phyloP scores from a whole-genome alignment of 1,140 invertebrate genomes.

The Druon quercuslanigerum region DNA sequence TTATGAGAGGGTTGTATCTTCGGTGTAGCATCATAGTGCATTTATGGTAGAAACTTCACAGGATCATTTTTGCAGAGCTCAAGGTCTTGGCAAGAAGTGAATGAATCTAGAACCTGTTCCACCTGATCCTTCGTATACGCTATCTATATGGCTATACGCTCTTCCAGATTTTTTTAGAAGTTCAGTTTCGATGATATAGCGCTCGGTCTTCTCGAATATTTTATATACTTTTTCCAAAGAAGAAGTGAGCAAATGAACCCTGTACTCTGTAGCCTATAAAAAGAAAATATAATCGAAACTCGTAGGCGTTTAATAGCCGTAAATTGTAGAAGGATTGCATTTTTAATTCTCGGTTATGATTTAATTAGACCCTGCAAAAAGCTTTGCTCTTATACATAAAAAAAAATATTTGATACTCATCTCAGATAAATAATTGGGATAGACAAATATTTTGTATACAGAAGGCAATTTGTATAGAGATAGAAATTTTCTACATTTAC shows the following conservation, averaged over 20 bases:
- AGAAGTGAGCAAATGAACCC: neutral
- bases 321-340: conserved; percentile 4
- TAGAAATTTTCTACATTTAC: too few species aligned
- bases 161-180: conserved; percentile 53
- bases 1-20: conserved; percentile 34
- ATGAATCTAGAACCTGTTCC: conserved; percentile 68
- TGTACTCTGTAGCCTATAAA: neutral
- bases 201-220: conserved; percentile 6
- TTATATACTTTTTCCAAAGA: neutral
- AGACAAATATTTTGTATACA: too few species aligned
- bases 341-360: neutral
- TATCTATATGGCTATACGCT: conserved; percentile 33
- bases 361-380: neutral
- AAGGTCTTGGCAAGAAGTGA: conserved; percentile 63
- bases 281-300: conserved; percentile 5
- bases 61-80: conserved; percentile 56
- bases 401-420: neutral
- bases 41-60: conserved; percentile 51
- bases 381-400: neutral
- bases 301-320: neutral
- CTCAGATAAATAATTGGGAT: too few species aligned
- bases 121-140: conserved; percentile 41
- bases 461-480: too few species aligned
- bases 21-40: conserved; percentile 39
- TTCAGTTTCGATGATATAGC: conserved; percentile 31